A percentile compares a stretch with the other conserved stretches of the same genome.
Conservation (phyloP, 2,888 invertebrate genomes). For the Buathra laborator region DNA sequence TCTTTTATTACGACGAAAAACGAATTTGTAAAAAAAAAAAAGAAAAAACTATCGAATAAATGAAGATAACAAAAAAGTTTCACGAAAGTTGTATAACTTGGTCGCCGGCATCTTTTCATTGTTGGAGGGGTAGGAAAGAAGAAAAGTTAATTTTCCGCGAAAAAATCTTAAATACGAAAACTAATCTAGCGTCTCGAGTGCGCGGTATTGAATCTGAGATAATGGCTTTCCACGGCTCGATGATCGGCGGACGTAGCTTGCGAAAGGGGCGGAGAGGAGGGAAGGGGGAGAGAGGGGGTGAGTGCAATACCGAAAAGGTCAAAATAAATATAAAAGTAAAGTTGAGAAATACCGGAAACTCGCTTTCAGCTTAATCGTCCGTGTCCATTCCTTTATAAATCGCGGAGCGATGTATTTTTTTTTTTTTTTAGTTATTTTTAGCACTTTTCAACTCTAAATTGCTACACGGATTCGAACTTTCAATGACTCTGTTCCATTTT, state of each 20-base stretch:
- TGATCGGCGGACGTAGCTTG: slow-evolving; percentile 38
- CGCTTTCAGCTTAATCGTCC: slow-evolving; percentile 72
- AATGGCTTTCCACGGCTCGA: slow-evolving; percentile 64
- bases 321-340: slow-evolving; percentile 69
- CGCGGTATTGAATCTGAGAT: slow-evolving; percentile 60
- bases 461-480: slow-evolving; percentile 7
- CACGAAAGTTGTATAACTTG: slow-evolving; percentile 17
- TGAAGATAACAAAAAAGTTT: neutral
- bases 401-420: slow-evolving; percentile 35
- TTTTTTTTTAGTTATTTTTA: slow-evolving; percentile 25
- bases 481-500: neutral
- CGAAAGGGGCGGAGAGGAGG: slow-evolving; percentile 17
- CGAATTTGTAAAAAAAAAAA: slow-evolving; percentile 17
- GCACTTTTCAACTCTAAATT: slow-evolving; percentile 8
- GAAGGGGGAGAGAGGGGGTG: slow-evolving; percentile 14
- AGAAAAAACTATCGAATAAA: neutral
- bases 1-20: neutral
- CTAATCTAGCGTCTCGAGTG: slow-evolving; percentile 55
- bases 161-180: slow-evolving; percentile 61
- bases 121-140: neutral
- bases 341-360: slow-evolving; percentile 65
- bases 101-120: neutral
- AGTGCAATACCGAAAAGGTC: slow-evolving; percentile 14
- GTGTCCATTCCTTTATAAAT: slow-evolving; percentile 70
- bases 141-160: slow-evolving; percentile 50